Evolutionary conservation across 2,113 vertebrate genomes (phyloP).

Genomic region (Leptosomus discolor): DNA sequence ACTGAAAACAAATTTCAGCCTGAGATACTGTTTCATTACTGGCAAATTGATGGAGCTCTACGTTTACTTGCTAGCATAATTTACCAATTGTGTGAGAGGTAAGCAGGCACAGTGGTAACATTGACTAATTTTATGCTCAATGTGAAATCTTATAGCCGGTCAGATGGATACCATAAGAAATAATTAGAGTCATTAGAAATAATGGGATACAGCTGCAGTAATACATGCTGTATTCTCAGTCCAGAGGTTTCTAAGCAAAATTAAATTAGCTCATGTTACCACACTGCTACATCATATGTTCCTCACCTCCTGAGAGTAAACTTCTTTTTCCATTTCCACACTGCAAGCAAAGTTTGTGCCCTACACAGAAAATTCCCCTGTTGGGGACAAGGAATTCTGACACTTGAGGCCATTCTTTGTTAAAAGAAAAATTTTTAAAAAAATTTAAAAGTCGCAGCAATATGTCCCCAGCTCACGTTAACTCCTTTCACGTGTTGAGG

Average conservation of each 20-base stretch:
- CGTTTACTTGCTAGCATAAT: conserved; percentile 32
- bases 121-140: conserved; percentile 58
- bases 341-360: neutral
- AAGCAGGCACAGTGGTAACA: conserved; percentile 29
- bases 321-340: neutral
- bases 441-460: neutral
- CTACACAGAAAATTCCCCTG: neutral
- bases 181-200: conserved; percentile 66
- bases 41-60: conserved; percentile 40
- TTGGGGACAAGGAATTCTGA: neutral
- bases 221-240: conserved; percentile 28
- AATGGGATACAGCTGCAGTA: conserved; percentile 57
- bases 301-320: neutral
- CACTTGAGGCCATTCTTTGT: neutral
- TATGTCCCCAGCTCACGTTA: neutral
- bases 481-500: neutral
- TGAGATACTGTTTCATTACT: conserved; percentile 22
- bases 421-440: neutral
- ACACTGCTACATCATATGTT: conserved; percentile 23
- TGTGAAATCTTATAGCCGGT: conserved; percentile 48
- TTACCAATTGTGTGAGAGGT: conserved; percentile 40
- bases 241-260: conserved; percentile 49
- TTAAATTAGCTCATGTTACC: conserved; percentile 45
- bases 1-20: conserved; percentile 18
- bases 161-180: conserved; percentile 63